phyloP scores from a whole-genome alignment of 2,113 vertebrate species.

The Lepus timidus region DNA sequence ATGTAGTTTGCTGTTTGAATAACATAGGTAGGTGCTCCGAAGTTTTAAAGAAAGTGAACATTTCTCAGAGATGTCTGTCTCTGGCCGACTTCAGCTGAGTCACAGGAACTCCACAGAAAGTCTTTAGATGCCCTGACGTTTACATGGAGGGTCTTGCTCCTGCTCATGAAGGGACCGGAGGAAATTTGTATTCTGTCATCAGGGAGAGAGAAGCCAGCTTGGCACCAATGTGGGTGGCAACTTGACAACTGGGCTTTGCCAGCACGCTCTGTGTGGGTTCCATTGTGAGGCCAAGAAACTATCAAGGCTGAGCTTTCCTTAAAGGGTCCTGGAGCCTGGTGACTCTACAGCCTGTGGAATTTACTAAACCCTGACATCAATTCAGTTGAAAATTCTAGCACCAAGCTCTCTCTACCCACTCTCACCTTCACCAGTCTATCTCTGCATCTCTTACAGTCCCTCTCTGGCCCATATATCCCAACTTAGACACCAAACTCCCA shows the following conservation, averaged over 20 bases:
- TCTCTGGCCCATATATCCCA: neutral
- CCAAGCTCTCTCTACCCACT: neutral
- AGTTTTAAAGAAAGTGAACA: neutral
- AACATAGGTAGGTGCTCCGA: neutral
- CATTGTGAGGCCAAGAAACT: neutral
- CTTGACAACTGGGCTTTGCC: neutral
- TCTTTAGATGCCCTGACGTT: neutral
- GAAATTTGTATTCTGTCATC: neutral
- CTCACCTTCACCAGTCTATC: neutral
- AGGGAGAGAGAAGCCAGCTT: neutral
- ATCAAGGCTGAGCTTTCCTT: neutral
- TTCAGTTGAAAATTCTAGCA: neutral
- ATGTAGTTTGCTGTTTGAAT: neutral
- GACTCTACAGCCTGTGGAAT: neutral
- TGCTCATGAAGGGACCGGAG: neutral
- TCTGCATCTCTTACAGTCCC: neutral
- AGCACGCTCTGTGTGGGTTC: too few species aligned
- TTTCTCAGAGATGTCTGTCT: neutral
- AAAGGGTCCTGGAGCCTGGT: neutral
- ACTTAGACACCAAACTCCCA: neutral
- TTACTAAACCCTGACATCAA: neutral
- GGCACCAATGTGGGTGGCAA: neutral
- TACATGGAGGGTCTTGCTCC: neutral
- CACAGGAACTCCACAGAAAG: neutral
- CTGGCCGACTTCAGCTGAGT: neutral